A percentile compares a stretch with the other conserved stretches of the same genome.
These are phyloP conservation scores for Phaenicophaeus curvirostris DNA, from an alignment of 2,797 vertebrate genomes.

Conservation along the genomic window DNA sequence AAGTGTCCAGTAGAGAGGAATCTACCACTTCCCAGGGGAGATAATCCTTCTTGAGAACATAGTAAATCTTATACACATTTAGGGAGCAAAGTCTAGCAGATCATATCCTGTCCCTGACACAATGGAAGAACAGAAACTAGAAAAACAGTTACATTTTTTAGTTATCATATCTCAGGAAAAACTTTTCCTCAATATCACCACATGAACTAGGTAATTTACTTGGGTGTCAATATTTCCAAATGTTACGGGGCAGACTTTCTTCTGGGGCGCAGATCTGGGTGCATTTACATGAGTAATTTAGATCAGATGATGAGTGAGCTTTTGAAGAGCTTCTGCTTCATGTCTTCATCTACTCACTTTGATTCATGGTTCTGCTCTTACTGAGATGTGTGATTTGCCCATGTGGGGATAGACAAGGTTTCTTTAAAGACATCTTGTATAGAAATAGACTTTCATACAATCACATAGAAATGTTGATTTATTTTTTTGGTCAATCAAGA, in stretches of 20 bases:
- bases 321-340: too few species aligned
- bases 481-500: background rate
- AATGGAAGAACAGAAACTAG: background rate
- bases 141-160: background rate
- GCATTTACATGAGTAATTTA: background rate
- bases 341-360: background rate
- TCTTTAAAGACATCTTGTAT: background rate
- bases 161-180: background rate
- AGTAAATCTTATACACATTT: background rate
- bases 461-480: too few species aligned
- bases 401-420: background rate
- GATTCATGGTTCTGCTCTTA: background rate
- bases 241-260: background rate
- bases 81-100: background rate
- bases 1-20: too few species aligned
- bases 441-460: too few species aligned
- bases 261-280: background rate
- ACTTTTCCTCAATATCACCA: background rate
- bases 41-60: background rate
- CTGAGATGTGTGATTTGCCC: background rate
- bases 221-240: background rate
- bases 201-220: background rate
- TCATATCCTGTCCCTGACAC: background rate
- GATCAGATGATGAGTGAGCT: background rate
- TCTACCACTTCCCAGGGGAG: too few species aligned